These are phyloP conservation scores for Apodemus speciosus DNA, from an alignment of 2,113 vertebrate species.

Conservation along the genomic window DNA sequence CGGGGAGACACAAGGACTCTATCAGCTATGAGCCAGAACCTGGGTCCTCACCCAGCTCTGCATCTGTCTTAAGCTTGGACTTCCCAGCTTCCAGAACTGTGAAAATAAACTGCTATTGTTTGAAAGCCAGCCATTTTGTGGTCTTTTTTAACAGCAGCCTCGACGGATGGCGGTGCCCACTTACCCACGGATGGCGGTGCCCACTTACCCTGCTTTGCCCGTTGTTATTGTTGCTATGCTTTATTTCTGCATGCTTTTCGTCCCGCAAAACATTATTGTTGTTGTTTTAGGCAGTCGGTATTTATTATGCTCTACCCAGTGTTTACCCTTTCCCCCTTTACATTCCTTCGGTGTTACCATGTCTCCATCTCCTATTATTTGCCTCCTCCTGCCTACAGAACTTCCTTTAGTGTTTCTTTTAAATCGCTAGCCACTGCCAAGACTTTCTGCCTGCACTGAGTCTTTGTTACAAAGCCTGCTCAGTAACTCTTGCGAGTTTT, in stretches of 20 bases:
- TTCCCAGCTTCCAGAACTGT: neutral
- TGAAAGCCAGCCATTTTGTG: neutral
- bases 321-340: slow-evolving; percentile 55
- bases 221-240: slow-evolving; percentile 43
- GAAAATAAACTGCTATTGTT: neutral
- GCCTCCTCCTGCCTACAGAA: slow-evolving; percentile 62
- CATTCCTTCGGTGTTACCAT: slow-evolving; percentile 60
- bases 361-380: slow-evolving; percentile 46
- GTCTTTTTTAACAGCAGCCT: neutral
- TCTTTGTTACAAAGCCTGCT: slow-evolving; percentile 44
- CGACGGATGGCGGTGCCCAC: neutral
- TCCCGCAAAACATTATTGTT: slow-evolving; percentile 52
- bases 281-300: slow-evolving; percentile 62
- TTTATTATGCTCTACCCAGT: slow-evolving; percentile 53
- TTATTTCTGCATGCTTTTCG: slow-evolving; percentile 55
- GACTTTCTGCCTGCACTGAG: neutral
- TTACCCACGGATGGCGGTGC: neutral
- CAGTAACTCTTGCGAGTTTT: neutral
- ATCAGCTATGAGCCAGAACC: neutral
- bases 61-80: neutral
- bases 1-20: neutral
- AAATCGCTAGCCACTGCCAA: slow-evolving; percentile 43
- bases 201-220: neutral
- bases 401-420: slow-evolving; percentile 51
- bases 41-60: neutral